Base-by-base conservation (phyloP, 1,140 invertebrate species). In the Lasaia peninsularis region DNA sequence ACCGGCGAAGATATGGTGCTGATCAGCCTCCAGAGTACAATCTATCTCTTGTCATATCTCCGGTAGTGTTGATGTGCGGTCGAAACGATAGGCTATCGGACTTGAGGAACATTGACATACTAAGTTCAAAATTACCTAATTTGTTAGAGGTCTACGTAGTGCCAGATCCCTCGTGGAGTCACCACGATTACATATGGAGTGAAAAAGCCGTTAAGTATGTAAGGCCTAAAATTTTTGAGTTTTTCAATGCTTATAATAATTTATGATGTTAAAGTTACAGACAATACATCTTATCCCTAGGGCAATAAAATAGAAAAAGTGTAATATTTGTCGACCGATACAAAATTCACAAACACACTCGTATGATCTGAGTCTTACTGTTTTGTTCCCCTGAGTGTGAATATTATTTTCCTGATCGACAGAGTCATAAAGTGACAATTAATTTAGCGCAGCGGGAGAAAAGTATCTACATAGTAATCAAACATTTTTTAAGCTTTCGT, bases 1-100 rank as follows among this genome's bases (percentile, higher is more conserved):
- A 94, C 72, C 57, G 89, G 1, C 63, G 71, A 52, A 87, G 78
- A 56, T 93, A 94, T 62, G 86, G 88, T 8, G 71, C 86, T 55
- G 21, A 68, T 1, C 73, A 52, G n/a, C 92, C 93, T 11, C 92
- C 92, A 28, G 52, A 73, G 18, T 94, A 94, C 70, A 76, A 92
- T 63, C 61, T 92, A 0, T 80, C 73, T 1, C 89, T 88, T 53
- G 81, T 94, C 9, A 90, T 78, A 14, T 85, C 91, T 1, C 92
- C 93, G 1, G 80, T 93, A 6, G 89, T 91, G n/a, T 63, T 94
- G 7, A 91, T 92, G 62, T 92, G 90, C 70, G 91, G 89, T 24
- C 69, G 85, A 50, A 93, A 92, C 55, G 94, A 95, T 75, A 90
- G 78, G 72, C 59, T 94, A 1, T 91, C 93, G 8, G 61, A 71